Evolutionary conservation across 2,888 invertebrate species (phyloP).

Genomic region (Volucella inanis): DNA sequence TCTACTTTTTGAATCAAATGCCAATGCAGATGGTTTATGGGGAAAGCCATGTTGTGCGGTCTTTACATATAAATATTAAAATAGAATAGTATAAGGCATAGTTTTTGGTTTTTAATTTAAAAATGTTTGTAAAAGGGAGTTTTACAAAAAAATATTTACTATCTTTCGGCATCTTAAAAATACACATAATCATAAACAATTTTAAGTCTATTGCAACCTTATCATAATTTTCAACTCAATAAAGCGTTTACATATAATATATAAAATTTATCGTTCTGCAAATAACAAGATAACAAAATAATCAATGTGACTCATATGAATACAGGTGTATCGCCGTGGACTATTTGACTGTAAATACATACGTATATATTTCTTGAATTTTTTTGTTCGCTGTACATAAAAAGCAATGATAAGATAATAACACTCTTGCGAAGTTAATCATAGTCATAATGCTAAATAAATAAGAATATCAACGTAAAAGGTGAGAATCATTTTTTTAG

Average conservation of each 20-base stretch:
- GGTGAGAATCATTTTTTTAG: neutral
- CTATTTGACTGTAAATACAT: neutral
- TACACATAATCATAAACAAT: neutral
- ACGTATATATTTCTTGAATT: slow-evolving; percentile 8
- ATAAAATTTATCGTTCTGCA: slow-evolving; percentile 22
- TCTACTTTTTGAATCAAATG: slow-evolving; percentile 94
- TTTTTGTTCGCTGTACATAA: neutral
- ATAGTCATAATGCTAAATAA: neutral
- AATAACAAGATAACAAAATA: slow-evolving; percentile 37
- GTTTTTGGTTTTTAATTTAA: neutral
- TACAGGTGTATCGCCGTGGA: slow-evolving; percentile 33
- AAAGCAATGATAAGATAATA: slow-evolving; percentile 40
- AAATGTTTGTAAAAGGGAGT: neutral
- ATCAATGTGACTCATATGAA: slow-evolving; percentile 39
- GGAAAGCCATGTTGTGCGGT: slow-evolving; percentile 99
- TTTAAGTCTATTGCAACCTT: neutral
- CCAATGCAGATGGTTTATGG: slow-evolving; percentile 96
- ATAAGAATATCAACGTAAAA: neutral
- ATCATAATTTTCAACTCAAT: slow-evolving; percentile 5
- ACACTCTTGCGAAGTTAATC: neutral
- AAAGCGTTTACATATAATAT: slow-evolving; percentile 7
- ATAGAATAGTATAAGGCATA: slow-evolving; percentile 29
- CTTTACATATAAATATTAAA: slow-evolving; percentile 84
- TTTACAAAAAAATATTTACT: too few species aligned
- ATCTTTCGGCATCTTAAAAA: too few species aligned